A percentile compares a stretch with the other conserved stretches of the same genome.
These are phyloP conservation scores for Muntiacus muntjak DNA, from an alignment of 2,113 vertebrate genomes.

Conservation along the genomic window DNA sequence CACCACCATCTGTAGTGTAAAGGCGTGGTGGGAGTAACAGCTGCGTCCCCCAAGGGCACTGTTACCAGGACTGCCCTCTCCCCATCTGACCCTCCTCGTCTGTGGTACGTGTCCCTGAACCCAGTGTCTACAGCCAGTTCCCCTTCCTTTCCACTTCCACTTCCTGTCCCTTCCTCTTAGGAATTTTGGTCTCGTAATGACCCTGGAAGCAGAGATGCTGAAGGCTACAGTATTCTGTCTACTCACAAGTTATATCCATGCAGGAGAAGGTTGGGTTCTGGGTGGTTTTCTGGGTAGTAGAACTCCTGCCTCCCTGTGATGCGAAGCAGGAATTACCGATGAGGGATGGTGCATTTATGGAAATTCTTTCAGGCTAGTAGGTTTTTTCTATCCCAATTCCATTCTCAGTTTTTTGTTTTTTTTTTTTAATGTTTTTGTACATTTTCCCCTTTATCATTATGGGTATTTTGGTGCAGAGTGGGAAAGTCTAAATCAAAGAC, in stretches of 20 bases:
- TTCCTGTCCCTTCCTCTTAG: neutral
- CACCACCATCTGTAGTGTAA: neutral
- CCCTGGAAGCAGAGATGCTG: neutral
- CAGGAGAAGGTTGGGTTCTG: neutral
- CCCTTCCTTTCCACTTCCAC: neutral
- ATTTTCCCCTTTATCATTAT: neutral
- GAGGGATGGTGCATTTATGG: neutral
- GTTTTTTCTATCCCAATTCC: neutral
- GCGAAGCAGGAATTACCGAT: neutral
- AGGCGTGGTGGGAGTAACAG: neutral
- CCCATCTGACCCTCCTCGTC: neutral
- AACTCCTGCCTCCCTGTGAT: no score
- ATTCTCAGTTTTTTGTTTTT: neutral
- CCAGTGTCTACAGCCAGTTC: neutral
- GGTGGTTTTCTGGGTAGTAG: neutral
- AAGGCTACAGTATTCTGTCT: neutral
- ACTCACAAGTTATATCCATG: no score
- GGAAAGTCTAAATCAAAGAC: conserved; percentile 27
- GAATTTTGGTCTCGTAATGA: neutral
- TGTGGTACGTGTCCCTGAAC: neutral
- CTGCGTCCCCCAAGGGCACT: fast-evolving
- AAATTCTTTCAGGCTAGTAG: neutral
- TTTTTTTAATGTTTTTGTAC: neutral
- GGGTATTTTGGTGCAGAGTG: conserved; percentile 11
- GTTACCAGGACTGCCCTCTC: neutral